Percentiles rank a stretch among this genome's conserved stretches.
Conservation (phyloP, 2,888 invertebrate species). For the Lasioglossum zephyrum region DNA sequence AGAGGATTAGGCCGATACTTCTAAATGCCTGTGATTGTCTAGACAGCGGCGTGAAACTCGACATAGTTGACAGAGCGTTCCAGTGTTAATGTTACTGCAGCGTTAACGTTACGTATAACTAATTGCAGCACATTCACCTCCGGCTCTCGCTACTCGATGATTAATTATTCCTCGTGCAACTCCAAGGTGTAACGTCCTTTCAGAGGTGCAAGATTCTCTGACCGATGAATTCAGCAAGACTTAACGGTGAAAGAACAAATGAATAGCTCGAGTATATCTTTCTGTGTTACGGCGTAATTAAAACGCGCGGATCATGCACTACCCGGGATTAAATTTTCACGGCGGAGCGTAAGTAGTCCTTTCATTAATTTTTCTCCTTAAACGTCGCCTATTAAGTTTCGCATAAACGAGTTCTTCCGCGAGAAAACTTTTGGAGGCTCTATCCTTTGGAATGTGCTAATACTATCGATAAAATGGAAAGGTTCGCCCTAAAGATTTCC, state of each 20-base stretch:
- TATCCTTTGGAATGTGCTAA: neutral
- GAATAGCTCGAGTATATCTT: conserved; percentile 16
- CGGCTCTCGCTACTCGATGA: neutral
- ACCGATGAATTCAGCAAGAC: conserved; percentile 2
- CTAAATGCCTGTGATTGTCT: neutral
- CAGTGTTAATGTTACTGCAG: conserved; percentile 1
- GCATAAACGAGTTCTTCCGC: neutral
- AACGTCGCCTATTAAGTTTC: conserved; percentile 4
- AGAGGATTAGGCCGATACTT: neutral
- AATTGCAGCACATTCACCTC: conserved; percentile 10
- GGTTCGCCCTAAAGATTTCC: neutral
- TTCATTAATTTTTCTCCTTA: conserved; percentile 8
- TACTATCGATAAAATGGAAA: neutral
- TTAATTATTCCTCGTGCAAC: conserved; percentile 12
- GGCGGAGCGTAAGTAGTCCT: neutral
- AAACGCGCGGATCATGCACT: conserved; percentile 11
- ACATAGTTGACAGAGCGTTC: neutral
- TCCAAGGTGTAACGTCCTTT: neutral
- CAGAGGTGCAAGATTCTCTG: neutral
- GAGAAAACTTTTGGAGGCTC: neutral
- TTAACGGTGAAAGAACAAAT: conserved; percentile 7
- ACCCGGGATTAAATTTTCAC: conserved; percentile 21
- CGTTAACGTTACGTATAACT: conserved; percentile 2
- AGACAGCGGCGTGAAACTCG: neutral
- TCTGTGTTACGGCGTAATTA: conserved; percentile 11